These are phyloP conservation scores for Myripristis jacobus DNA, from an alignment of 2,797 vertebrate species.

Conservation along the genomic window DNA sequence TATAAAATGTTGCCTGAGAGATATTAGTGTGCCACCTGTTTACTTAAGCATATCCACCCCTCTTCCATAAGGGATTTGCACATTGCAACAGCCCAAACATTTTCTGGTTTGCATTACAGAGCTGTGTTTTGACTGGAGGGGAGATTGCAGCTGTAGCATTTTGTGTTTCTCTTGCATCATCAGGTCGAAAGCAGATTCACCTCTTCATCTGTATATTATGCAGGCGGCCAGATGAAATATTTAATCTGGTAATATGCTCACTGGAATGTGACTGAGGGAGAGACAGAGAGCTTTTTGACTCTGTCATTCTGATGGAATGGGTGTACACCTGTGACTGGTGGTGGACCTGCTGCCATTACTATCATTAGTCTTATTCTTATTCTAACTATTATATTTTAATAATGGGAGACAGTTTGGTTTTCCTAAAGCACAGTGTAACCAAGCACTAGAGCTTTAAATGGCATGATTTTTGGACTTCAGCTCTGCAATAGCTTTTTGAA, in stretches of 20 bases:
- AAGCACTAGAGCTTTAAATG: constrained; percentile 4
- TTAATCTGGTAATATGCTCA: constrained; percentile 20
- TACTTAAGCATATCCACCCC: too few species aligned
- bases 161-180: constrained; percentile 50
- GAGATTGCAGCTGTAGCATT: constrained; percentile 36
- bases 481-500: neutral
- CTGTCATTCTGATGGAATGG: neutral
- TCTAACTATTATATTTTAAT: neutral
- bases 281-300: neutral
- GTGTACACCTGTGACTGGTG: neutral
- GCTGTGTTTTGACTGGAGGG: constrained; percentile 43
- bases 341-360: neutral
- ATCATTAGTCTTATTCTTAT: neutral
- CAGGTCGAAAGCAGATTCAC: constrained; percentile 46
- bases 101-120: constrained; percentile 34
- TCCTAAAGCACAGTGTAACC: neutral
- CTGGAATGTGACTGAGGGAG: constrained; percentile 5
- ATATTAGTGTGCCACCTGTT: too few species aligned
- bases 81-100: constrained; percentile 33
- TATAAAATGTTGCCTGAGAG: too few species aligned
- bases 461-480: neutral
- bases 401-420: neutral
- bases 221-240: constrained; percentile 55
- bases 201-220: constrained; percentile 3
- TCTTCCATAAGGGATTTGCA: constrained; percentile 10